Evolutionary conservation across 2,888 invertebrate genomes (phyloP), one percentile per base, ranked within the genome.

Genomic region (Caenorhabditis sp.): DNA sequence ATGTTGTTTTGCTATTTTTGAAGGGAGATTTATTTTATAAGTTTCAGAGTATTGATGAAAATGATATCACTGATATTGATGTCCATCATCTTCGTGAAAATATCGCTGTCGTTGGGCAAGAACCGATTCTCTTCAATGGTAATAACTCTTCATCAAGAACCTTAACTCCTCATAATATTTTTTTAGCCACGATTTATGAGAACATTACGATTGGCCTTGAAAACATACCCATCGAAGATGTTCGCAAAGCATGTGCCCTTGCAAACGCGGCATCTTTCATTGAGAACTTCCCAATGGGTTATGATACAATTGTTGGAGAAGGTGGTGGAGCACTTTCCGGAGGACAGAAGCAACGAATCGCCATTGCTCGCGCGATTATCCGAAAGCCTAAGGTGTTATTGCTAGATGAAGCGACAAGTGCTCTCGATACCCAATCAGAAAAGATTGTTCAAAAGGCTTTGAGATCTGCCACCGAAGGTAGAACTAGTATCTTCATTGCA

Each of bases 31-130:
- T 23, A 20, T 3, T 17, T 1, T 38, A 23, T 36, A 10, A 7
- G n/a, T 49, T 43, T 38, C 61, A 80, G 80, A 69, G 57, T n/a
- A 63, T 82, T 49, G 81, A 81, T 57, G 56, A 62, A 12, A 70
- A 43, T 21, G 56, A 70, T 50, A 81, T 82, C 31, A 23, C 54
- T 17, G 64, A 67, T 7, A 70, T 79, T 26, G 71, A 75, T 20
- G 38, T 67, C 1, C 56, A 70, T 27, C 70, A 84, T 57, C 59
- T 84, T n/a, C 70, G 83, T 10, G 67, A 69, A 5, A 77, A 80
- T 43, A 77, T 84, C 21, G 78, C 82, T 3, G 69, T 84, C 0
- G 84, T 84, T 8, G 79, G 78, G 20, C 84, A 84, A 43, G 83
- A 84, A 60, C 84, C 84, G 0, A 76, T 82, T 1, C 70, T 82